Percentiles rank a stretch among this genome's conserved stretches.
These are phyloP conservation scores for Neoaliturus tenellus DNA, from an alignment of 2,888 invertebrate species.

Conservation along the genomic window DNA sequence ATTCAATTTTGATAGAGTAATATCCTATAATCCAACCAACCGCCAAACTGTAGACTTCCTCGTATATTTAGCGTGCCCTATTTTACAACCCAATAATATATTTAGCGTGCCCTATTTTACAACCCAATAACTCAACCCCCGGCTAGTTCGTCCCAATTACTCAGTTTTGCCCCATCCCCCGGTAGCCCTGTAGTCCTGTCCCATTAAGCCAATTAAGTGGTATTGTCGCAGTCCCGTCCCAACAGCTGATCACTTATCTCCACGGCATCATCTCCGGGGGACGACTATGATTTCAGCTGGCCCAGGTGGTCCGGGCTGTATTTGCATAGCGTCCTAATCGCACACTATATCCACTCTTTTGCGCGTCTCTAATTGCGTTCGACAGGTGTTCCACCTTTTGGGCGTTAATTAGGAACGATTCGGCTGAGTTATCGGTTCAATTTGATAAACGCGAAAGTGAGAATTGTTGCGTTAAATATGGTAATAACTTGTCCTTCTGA, in stretches of 20 bases:
- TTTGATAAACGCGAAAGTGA: constrained; percentile 4
- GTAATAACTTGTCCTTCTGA: neutral
- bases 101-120: neutral
- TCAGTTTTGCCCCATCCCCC: neutral
- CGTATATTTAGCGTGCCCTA: too few relatives aligned
- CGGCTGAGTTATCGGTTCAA: neutral
- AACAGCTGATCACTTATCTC: constrained; percentile 17
- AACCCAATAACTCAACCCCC: neutral
- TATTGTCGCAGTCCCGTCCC: neutral
- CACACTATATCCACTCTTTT: constrained; percentile 34
- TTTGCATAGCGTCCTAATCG: constrained; percentile 48
- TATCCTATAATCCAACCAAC: too few relatives aligned
- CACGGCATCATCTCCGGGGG: neutral
- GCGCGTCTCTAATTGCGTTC: constrained; percentile 24
- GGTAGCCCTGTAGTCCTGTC: neutral
- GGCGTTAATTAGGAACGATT: constrained; percentile 2
- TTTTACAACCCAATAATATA: too few relatives aligned
- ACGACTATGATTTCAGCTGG: constrained; percentile 45
- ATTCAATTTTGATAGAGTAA: too few relatives aligned
- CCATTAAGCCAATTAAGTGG: constrained; percentile 28
- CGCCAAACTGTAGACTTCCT: too few relatives aligned
- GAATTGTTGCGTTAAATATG: neutral
- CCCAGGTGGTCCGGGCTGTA: constrained; percentile 41
- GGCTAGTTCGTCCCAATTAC: neutral
- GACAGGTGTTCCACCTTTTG: constrained; percentile 21